Evolutionary conservation across 2,113 vertebrate species (phyloP), one percentile per base, ranked within the genome.

Genomic region (Brachirus orientalis): DNA sequence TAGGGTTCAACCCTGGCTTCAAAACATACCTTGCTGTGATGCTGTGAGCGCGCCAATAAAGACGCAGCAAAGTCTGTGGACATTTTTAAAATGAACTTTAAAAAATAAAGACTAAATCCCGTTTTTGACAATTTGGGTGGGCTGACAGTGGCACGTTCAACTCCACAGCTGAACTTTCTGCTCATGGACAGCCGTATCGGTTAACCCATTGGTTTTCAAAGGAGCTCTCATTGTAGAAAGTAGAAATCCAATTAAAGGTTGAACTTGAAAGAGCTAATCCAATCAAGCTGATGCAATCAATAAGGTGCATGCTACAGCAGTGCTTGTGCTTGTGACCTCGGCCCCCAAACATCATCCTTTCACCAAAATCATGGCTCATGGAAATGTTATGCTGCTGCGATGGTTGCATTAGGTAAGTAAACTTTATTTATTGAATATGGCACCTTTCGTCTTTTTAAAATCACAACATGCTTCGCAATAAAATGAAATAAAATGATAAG

Each of bases 211-310:
- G 91, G 92, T 94, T 93, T 92, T 90, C 83, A 79, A 82, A 84
- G 78, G 60, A 83, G 82, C 74, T 77, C 77, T 76, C 79, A 58
- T 77, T 67, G 77, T 83, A 79, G 82, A 90, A 90, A 89, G 87
- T 85, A 82, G 74, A 86, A 92, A 92, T 93, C 91, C 91, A 88
- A 93, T 93, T 92, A 93, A 86, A 92, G 83, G 71, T 88, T 86
- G 63, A 89, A 79, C 58, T 63, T 70, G 28, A 83, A 89, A 88
- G 69, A 20, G 58, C 84, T 92, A 92, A 93, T 92, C 91, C 90
- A 85, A 84, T 92, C 89, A 90, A 90, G 80, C 83, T 52, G 54
- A 85, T 86, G 81, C 91, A 92, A 90, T 92, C 90, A 90, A 92
- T 91, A 89, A 46, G 67, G 48, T 63, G n/a, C n/a, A n/a, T n/a